These are phyloP conservation scores for Dioctria rufipes DNA, from an alignment of 2,888 invertebrate species.

Conservation along the genomic window DNA sequence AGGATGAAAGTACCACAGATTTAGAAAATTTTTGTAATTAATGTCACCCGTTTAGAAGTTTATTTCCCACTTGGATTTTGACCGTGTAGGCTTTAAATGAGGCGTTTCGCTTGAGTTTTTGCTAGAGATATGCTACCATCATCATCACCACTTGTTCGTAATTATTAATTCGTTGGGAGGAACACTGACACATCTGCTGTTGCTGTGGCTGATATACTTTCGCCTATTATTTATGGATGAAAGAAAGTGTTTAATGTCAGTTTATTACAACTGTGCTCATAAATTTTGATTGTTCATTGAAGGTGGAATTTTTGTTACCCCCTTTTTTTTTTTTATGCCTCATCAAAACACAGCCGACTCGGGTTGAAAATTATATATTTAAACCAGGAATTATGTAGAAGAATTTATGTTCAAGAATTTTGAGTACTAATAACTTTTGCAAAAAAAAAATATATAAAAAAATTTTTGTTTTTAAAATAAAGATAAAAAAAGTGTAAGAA, in stretches of 20 bases:
- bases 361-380: background rate
- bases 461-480: too few species aligned
- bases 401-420: conserved; percentile 30
- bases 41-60: conserved; percentile 27
- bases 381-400: conserved; percentile 19
- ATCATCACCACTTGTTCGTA: conserved; percentile 18
- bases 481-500: too few species aligned
- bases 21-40: conserved; percentile 26
- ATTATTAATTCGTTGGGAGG: conserved; percentile 36
- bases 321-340: background rate
- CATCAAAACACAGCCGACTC: too few species aligned
- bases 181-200: background rate
- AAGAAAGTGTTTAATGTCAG: conserved; percentile 44
- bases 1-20: conserved; percentile 9
- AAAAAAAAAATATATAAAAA: too few species aligned
- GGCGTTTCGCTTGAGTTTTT: background rate
- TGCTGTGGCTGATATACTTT: conserved; percentile 17
- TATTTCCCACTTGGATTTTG: conserved; percentile 20
- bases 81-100: conserved; percentile 23
- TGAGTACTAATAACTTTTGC: too few species aligned
- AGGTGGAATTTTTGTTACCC: background rate
- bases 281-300: conserved; percentile 37
- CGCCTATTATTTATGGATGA: conserved; percentile 43
- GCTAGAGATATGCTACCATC: background rate
- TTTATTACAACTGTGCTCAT: conserved; percentile 36